phyloP scores from a whole-genome alignment of 2,888 invertebrate genomes.

The Drosophila borealis region DNA sequence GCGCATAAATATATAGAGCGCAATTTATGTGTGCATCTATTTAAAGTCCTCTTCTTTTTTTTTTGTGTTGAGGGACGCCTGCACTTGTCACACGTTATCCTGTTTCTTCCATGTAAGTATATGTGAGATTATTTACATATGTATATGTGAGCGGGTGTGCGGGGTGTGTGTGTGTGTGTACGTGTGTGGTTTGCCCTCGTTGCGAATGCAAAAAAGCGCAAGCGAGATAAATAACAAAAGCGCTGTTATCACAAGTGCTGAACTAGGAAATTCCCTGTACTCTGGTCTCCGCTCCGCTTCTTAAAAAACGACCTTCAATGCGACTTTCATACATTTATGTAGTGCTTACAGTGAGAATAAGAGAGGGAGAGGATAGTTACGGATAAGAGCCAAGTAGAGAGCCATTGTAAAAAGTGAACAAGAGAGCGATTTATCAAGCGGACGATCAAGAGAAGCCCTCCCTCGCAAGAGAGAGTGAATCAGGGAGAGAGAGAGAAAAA shows the following conservation, averaged over 20 bases:
- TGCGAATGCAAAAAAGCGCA: conserved; percentile 73
- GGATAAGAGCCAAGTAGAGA: too few species aligned
- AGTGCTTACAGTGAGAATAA: background rate
- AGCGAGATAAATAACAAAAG: conserved; percentile 55
- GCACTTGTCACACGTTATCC: conserved; percentile 69
- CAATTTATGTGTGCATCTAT: conserved; percentile 77
- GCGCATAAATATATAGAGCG: conserved; percentile 72
- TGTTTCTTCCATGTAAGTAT: conserved; percentile 31
- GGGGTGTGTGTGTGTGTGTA: conserved; percentile 11
- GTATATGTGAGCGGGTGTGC: conserved; percentile 13
- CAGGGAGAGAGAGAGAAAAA: background rate
- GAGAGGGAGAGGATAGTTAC: too few species aligned
- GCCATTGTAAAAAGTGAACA: too few species aligned
- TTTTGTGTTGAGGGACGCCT: conserved; percentile 46
- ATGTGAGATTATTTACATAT: conserved; percentile 67
- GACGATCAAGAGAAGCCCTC: too few species aligned
- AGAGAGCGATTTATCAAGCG: background rate
- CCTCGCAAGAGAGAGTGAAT: too few species aligned
- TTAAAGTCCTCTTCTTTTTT: conserved; percentile 45
- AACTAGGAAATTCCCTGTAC: conserved; percentile 3
- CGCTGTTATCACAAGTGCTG: background rate
- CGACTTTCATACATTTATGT: background rate
- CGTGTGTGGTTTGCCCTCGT: conserved; percentile 64
- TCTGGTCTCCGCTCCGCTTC: background rate
- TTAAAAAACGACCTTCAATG: background rate